A percentile compares a stretch with the other conserved stretches of the same genome.
Evolutionary conservation across 2,888 invertebrate genomes (phyloP).

Genomic region (Limnephilus lunatus): DNA sequence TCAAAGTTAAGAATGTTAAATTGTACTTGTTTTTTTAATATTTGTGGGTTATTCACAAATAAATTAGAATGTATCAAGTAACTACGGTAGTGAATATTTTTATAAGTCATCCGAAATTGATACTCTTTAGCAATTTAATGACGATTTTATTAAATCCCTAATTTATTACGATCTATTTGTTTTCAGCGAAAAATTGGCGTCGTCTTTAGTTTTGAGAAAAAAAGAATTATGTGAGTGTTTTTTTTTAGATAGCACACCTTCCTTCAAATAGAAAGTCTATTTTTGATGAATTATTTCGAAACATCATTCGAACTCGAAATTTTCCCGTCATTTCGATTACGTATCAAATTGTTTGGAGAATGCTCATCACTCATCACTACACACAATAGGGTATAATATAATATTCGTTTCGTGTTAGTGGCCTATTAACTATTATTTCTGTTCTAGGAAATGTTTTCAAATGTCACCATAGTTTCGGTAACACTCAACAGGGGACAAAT

Average conservation of each 20-base stretch:
- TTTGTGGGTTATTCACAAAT: too few species aligned
- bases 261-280: background rate
- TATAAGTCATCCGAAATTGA: too few species aligned
- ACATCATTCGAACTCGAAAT: background rate
- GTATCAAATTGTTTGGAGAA: background rate
- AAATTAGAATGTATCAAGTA: too few species aligned
- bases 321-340: background rate
- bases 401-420: background rate
- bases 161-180: too few species aligned
- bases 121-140: too few species aligned
- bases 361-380: background rate
- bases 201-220: too few species aligned
- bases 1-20: too few species aligned
- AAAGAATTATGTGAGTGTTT: background rate
- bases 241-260: background rate
- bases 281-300: background rate
- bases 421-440: background rate
- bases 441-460: background rate
- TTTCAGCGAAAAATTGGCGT: too few species aligned
- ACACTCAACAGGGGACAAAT: background rate
- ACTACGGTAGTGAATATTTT: too few species aligned
- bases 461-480: background rate
- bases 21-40: too few species aligned
- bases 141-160: too few species aligned
- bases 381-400: background rate